phyloP scores from a whole-genome alignment of 2,888 invertebrate genomes.

The Leptothorax acervorum region DNA sequence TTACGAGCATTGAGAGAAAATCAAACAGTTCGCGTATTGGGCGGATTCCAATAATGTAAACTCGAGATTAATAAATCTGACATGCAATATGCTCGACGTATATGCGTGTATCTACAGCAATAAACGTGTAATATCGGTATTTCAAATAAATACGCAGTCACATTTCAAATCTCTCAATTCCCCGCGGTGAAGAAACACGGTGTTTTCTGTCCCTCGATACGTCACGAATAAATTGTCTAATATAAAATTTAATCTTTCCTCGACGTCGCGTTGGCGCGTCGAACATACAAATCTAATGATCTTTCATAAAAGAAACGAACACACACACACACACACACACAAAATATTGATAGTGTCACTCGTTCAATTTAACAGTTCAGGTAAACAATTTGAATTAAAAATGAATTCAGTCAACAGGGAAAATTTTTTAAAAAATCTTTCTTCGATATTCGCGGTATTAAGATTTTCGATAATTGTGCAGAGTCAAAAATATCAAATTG shows the following conservation, averaged over 20 bases:
- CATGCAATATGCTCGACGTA: conserved; percentile 37
- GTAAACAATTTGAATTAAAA: conserved; percentile 10
- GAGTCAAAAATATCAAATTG: conserved; percentile 11
- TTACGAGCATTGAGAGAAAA: conserved; percentile 9
- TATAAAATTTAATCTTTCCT: conserved; percentile 24
- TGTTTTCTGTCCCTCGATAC: neutral
- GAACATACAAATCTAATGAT: conserved; percentile 16
- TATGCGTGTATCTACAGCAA: neutral
- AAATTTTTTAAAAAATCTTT: neutral
- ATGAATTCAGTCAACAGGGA: neutral
- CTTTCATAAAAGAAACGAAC: neutral
- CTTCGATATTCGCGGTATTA: neutral
- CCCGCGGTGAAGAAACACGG: conserved; percentile 1
- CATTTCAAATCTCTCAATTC: conserved; percentile 32
- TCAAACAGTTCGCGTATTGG: conserved; percentile 58
- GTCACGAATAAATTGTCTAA: conserved; percentile 22
- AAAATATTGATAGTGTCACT: neutral
- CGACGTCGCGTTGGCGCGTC: neutral
- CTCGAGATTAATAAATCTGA: conserved; percentile 70
- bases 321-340: too few species aligned
- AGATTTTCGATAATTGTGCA: neutral
- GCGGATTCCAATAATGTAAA: conserved; percentile 68
- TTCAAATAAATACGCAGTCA: conserved; percentile 19
- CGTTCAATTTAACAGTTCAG: conserved; percentile 18
- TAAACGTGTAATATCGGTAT: conserved; percentile 30